These are phyloP conservation scores for Corythoichthys haematopterus DNA, from an alignment of 2,113 vertebrate genomes.

Conservation along the genomic window DNA sequence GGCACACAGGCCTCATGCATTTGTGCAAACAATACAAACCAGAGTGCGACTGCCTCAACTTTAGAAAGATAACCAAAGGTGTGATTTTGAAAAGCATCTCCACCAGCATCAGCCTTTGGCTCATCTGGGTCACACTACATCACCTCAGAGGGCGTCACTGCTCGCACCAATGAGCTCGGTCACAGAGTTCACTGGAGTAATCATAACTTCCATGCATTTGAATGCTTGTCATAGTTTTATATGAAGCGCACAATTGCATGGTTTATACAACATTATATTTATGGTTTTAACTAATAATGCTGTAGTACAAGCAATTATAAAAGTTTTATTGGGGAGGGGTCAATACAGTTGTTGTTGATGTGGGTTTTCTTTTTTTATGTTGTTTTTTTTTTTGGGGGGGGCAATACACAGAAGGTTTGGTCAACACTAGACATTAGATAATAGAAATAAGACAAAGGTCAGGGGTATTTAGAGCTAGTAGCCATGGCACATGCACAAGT, in stretches of 20 bases:
- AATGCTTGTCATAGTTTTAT: neutral
- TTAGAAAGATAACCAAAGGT: slow-evolving; percentile 23
- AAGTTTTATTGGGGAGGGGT: no score
- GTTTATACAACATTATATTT: no score
- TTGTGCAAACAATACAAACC: neutral
- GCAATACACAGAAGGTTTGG: no score
- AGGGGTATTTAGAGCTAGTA: neutral
- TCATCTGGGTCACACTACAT: slow-evolving; percentile 35
- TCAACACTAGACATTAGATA: neutral
- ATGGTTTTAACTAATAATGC: no score
- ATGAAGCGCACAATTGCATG: no score
- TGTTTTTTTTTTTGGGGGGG: no score
- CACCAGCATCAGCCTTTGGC: neutral
- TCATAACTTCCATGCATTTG: neutral
- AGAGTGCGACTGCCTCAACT: neutral
- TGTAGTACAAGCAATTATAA: no score
- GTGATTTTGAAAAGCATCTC: slow-evolving; percentile 48
- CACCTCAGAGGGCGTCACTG: slow-evolving; percentile 48
- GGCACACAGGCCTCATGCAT: neutral
- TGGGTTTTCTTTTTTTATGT: no score
- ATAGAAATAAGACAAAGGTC: neutral
- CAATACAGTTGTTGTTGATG: no score
- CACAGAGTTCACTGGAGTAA: slow-evolving; percentile 31
- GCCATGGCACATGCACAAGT: slow-evolving; percentile 1
- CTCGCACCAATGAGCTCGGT: slow-evolving; percentile 34